Conservation (phyloP, 2,888 invertebrate species). For the Andrena trimmerana region DNA sequence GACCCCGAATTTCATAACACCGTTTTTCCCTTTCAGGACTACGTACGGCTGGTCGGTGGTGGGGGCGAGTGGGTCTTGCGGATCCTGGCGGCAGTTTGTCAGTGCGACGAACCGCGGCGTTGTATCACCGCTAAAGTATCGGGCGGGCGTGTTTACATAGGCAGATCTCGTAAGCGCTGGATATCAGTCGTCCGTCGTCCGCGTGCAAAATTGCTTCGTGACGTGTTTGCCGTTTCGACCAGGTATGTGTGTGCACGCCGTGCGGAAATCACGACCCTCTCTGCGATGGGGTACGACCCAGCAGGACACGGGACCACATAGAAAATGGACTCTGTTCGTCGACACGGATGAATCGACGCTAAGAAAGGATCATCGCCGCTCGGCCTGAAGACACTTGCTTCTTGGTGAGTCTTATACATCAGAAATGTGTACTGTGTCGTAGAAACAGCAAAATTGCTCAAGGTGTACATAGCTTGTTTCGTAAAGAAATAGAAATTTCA, state of each 20-base stretch:
- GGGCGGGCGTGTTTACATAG: slow-evolving; percentile 68
- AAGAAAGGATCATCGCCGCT: not conserved
- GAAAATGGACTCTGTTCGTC: not conserved
- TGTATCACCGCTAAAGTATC: slow-evolving; percentile 67
- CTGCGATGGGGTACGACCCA: slow-evolving; percentile 25
- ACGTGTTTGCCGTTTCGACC: slow-evolving; percentile 70
- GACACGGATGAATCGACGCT: no score
- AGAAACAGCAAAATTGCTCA: not conserved
- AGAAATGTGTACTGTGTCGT: not conserved
- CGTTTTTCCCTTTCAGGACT: slow-evolving; percentile 34
- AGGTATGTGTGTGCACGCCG: not conserved
- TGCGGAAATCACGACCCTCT: slow-evolving; percentile 34
- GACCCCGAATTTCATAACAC: slow-evolving; percentile 27
- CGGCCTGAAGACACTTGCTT: not conserved
- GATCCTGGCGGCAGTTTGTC: slow-evolving; percentile 59
- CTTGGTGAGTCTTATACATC: not conserved
- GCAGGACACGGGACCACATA: not conserved
- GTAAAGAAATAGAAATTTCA: no score
- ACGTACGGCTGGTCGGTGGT: not conserved
- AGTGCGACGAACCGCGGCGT: slow-evolving; percentile 56
- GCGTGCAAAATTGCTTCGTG: slow-evolving; percentile 71
- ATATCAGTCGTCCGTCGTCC: slow-evolving; percentile 68
- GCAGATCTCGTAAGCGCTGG: slow-evolving; percentile 70
- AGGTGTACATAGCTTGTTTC: no score
- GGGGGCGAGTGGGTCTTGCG: slow-evolving; percentile 30